A percentile compares a stretch with the other conserved stretches of the same genome.
These are phyloP conservation scores for Picus viridis DNA, from an alignment of 2,797 vertebrate species.

Conservation along the genomic window DNA sequence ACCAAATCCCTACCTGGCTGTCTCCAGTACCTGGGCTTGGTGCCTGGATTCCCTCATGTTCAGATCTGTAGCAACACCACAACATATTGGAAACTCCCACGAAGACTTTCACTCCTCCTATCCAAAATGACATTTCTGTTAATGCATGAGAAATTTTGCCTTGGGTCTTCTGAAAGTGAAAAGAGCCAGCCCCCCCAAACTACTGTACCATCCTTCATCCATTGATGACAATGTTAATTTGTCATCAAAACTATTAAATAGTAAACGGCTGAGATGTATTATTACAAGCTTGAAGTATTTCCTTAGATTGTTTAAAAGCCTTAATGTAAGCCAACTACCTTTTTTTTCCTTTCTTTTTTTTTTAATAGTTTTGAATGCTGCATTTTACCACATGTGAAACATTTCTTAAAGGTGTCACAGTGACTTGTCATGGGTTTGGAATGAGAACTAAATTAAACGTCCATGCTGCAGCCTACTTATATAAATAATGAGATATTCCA, in stretches of 20 bases:
- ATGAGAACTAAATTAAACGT: constrained; percentile 80
- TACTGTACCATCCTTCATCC: not conserved
- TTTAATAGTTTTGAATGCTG: constrained; percentile 58
- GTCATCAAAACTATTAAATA: constrained; percentile 51
- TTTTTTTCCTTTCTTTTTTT: constrained; percentile 58
- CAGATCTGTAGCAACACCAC: not conserved
- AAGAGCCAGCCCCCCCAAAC: not conserved
- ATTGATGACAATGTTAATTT: not conserved
- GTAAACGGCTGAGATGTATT: constrained; percentile 56
- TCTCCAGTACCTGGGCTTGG: not conserved
- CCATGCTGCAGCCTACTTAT: constrained; percentile 63
- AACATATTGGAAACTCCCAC: not conserved
- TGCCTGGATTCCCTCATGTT: not conserved
- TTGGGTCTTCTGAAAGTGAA: not conserved
- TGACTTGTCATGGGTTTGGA: constrained; percentile 78
- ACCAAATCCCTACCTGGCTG: not conserved
- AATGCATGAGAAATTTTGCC: not conserved
- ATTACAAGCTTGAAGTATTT: constrained; percentile 63
- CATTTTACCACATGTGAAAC: constrained; percentile 75
- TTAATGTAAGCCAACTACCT: constrained; percentile 71
- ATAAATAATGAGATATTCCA: constrained; percentile 80
- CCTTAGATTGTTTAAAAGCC: constrained; percentile 69
- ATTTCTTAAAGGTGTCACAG: constrained; percentile 80
- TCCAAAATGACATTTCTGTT: not conserved
- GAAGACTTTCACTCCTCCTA: not conserved